Conservation (phyloP, 1,140 invertebrate genomes). For the Camponotus vicinus region DNA sequence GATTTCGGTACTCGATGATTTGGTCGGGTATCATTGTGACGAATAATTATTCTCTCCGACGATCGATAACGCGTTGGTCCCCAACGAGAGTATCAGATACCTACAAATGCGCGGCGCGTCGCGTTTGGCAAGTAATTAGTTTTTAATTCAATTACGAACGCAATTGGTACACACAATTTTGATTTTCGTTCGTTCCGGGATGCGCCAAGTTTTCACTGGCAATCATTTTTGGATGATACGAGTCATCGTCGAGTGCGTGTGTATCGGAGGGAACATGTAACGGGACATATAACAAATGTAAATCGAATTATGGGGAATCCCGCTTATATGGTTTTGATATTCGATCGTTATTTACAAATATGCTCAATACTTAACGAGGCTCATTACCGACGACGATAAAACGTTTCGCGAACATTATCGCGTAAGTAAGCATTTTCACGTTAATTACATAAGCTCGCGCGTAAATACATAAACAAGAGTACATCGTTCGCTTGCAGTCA, state of each 20-base stretch:
- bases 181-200: conserved; percentile 50
- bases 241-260: conserved; percentile 35
- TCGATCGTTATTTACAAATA: conserved; percentile 64
- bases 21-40: conserved; percentile 51
- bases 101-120: conserved; percentile 39
- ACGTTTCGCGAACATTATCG: conserved; percentile 57
- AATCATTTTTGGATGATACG: conserved; percentile 62
- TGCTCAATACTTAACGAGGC: conserved; percentile 61
- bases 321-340: conserved; percentile 60
- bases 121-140: conserved; percentile 59
- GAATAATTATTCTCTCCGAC: conserved; percentile 51
- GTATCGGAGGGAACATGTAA: not conserved
- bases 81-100: conserved; percentile 34
- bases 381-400: conserved; percentile 57
- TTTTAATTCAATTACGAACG: conserved; percentile 56
- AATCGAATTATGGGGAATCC: conserved; percentile 59
- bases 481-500: conserved; percentile 32
- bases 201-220: conserved; percentile 52
- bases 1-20: conserved; percentile 48
- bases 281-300: conserved; percentile 59
- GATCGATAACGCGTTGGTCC: conserved; percentile 29
- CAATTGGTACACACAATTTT: conserved; percentile 63
- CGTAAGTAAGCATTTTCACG: conserved; percentile 53
- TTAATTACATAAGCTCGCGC: conserved; percentile 46
- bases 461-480: conserved; percentile 51